Conservation (phyloP, 2,888 invertebrate genomes). For the Drosophila birchii region DNA sequence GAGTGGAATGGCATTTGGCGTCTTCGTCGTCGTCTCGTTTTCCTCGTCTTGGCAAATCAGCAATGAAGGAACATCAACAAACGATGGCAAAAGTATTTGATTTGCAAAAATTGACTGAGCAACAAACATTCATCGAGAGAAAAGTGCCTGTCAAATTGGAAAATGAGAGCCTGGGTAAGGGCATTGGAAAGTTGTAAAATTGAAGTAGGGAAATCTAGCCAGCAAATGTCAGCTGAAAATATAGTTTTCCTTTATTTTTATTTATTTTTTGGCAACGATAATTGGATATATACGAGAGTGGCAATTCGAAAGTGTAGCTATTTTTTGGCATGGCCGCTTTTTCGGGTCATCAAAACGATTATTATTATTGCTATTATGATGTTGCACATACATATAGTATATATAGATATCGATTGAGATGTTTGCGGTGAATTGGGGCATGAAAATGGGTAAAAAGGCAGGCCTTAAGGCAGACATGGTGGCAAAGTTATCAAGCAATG, state of each 20-base stretch:
- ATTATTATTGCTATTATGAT: slow-evolving; percentile 36
- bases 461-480: neutral
- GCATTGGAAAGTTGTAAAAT: slow-evolving; percentile 59
- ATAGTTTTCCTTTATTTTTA: slow-evolving; percentile 38
- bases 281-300: slow-evolving; percentile 44
- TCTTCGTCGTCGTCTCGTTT: slow-evolving; percentile 13
- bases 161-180: slow-evolving; percentile 26
- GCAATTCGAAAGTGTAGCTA: slow-evolving; percentile 40
- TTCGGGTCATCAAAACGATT: slow-evolving; percentile 45
- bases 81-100: slow-evolving; percentile 58
- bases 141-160: slow-evolving; percentile 75
- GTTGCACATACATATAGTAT: neutral
- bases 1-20: slow-evolving; percentile 47
- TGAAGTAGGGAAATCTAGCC: slow-evolving; percentile 46
- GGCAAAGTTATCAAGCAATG: too few relatives aligned
- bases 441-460: slow-evolving; percentile 1
- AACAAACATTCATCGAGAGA: slow-evolving; percentile 48
- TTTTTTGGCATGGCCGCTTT: slow-evolving; percentile 41
- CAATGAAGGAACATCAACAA: slow-evolving; percentile 46
- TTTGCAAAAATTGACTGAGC: slow-evolving; percentile 77
- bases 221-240: slow-evolving; percentile 40
- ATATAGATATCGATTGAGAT: slow-evolving; percentile 26
- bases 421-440: slow-evolving; percentile 20
- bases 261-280: slow-evolving; percentile 62
- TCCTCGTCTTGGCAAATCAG: slow-evolving; percentile 58